Percentiles rank a stretch among this genome's conserved stretches.
Conservation (phyloP, 1,140 invertebrate genomes). For the Wasmannia auropunctata region DNA sequence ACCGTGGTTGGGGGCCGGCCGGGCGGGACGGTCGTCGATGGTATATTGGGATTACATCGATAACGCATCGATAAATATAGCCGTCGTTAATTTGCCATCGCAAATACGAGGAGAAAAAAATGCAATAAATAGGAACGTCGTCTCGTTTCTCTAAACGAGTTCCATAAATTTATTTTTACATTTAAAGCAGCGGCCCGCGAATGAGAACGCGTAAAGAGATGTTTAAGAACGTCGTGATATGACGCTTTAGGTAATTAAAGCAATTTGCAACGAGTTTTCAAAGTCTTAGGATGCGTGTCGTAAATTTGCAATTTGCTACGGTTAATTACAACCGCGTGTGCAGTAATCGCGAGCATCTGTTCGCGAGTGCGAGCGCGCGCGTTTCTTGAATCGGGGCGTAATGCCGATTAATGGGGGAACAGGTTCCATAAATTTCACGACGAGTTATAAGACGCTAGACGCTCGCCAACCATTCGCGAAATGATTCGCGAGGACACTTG, state of each 20-base stretch:
- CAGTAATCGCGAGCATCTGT: constrained; percentile 34
- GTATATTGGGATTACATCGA: not conserved
- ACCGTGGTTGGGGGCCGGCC: not conserved
- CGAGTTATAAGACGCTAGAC: constrained; percentile 59
- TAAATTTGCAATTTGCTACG: constrained; percentile 47
- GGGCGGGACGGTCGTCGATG: not conserved
- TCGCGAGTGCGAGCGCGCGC: not conserved
- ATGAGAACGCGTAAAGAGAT: not conserved
- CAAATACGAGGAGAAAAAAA: not conserved
- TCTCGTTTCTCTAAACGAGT: not conserved
- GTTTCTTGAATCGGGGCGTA: constrained; percentile 52
- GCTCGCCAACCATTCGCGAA: constrained; percentile 62
- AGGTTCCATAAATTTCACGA: constrained; percentile 70
- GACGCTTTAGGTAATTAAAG: constrained; percentile 7
- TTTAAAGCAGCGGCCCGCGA: not conserved
- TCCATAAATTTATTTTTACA: not conserved
- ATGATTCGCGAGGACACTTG: constrained; percentile 43
- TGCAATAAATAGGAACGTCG: not conserved
- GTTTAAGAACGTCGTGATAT: not conserved
- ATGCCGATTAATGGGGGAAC: constrained; percentile 75
- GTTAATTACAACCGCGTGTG: constrained; percentile 25
- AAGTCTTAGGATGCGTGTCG: not conserved
- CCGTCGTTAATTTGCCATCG: not conserved
- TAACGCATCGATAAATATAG: constrained; percentile 14
- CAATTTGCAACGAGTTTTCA: constrained; percentile 16